Evolutionary conservation across 2,113 vertebrate species (phyloP), one percentile per base, ranked within the genome.

Genomic region (Glareola pratincola): DNA sequence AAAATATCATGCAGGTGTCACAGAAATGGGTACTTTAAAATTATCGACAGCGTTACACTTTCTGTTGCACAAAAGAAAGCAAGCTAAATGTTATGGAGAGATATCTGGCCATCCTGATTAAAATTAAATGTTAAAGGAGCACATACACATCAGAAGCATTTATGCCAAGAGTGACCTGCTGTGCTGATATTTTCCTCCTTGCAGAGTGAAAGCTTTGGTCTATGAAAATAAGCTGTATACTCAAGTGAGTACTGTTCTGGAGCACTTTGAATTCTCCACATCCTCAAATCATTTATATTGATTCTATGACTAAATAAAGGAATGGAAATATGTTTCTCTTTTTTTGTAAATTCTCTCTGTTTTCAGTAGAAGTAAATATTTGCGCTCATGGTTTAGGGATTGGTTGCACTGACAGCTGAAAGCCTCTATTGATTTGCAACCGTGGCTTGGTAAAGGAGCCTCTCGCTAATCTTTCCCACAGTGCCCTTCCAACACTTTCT

Each of bases 291-390:
- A 96, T 91, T 97, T 81, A 45, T 89, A 96, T 93, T 78, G 92
- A 96, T 96, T 91, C 88, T 73, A 45, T 41, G 71, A 94, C 77
- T 96, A 93, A 96, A 96, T 94, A 97, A 96, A 96, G 51, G 59
- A 90, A 92, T 63, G 62, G 60, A 93, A 96, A 94, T 91, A 95
- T 71, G 59, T 92, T 96, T 91, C 53, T 77, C 36, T 92, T 53
- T 86, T 84, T 92, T 95, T 77, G 63, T 66, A 94, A 92, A 92
- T 96, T 92, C 77, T 81, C 39, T 90, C 90, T 80, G 32, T 82
- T 95, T 96, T 84, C 37, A 53, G 69, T 39, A 83, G 88, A 83
- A 94, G 82, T 89, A 96, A 96, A 95, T 95, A 96, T 97, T 95
- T 95, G 94, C 0, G 0, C 47, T 85, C 95, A 77, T 77, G 82